A percentile compares a stretch with the other conserved stretches of the same genome.
Evolutionary conservation across 2,797 vertebrate species (phyloP).

Genomic region (Leontopithecus rosalia): DNA sequence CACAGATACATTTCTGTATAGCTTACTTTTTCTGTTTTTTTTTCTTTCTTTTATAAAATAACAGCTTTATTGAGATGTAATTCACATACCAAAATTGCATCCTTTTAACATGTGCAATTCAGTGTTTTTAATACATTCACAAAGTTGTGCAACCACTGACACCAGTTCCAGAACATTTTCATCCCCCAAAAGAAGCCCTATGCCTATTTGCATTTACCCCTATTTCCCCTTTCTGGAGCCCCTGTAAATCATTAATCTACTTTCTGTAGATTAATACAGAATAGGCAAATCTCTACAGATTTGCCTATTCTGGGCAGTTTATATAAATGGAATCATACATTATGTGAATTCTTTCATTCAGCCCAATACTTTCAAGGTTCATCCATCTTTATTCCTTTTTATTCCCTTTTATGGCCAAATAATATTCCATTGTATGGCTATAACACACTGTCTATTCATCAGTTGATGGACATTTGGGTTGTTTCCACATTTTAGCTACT

Average conservation of each 20-base stretch:
- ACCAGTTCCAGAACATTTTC: not conserved
- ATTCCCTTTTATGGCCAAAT: not conserved
- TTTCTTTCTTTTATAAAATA: not conserved
- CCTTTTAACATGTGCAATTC: not conserved
- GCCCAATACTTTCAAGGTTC: not conserved
- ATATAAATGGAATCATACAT: not conserved
- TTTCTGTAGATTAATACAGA: too few relatives aligned
- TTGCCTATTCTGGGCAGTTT: not conserved
- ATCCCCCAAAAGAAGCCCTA: not conserved
- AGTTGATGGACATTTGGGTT: not conserved
- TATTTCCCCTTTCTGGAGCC: accelerated
- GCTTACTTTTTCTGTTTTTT: not conserved
- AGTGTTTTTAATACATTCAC: not conserved
- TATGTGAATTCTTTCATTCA: not conserved
- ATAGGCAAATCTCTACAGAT: not conserved
- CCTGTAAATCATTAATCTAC: not conserved
- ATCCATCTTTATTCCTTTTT: not conserved
- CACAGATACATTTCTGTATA: not conserved
- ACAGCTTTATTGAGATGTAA: slow-evolving; percentile 33
- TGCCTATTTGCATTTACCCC: not conserved
- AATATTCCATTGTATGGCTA: not conserved
- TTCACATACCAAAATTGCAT: not conserved
- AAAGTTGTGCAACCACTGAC: not conserved
- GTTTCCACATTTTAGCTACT: not conserved
- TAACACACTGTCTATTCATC: not conserved